Conservation (phyloP, 2,888 invertebrate species). For the Diarsia brunnea region DNA sequence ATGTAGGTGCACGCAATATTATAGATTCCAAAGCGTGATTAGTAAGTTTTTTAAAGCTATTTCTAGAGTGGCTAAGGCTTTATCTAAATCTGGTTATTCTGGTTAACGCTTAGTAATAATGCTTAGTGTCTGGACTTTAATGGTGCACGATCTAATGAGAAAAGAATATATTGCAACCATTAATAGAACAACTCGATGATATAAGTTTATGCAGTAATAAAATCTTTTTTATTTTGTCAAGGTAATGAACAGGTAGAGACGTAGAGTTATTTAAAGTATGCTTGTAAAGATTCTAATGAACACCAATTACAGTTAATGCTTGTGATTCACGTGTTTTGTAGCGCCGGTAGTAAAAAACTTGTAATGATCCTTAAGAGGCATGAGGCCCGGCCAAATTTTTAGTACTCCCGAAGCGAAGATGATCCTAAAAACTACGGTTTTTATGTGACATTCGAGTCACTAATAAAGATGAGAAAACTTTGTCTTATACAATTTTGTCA, state of each 20-base stretch:
- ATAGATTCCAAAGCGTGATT: constrained; percentile 55
- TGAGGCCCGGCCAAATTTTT: constrained; percentile 16
- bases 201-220: constrained; percentile 12
- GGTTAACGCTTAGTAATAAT: constrained; percentile 37
- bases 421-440: constrained; percentile 8
- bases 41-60: constrained; percentile 34
- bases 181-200: not conserved
- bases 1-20: constrained; percentile 48
- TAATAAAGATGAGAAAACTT: not conserved
- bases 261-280: constrained; percentile 12
- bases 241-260: constrained; percentile 14
- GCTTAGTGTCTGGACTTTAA: constrained; percentile 13
- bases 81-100: constrained; percentile 53
- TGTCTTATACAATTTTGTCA: not conserved
- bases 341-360: constrained; percentile 46
- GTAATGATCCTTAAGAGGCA: constrained; percentile 16
- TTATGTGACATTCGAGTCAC: not conserved
- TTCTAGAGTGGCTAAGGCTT: constrained; percentile 37
- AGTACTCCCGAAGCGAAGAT: constrained; percentile 1
- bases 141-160: constrained; percentile 1
- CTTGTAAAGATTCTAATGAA: constrained; percentile 26
- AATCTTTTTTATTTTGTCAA: not conserved
- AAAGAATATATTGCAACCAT: constrained; percentile 11
- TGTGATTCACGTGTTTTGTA: constrained; percentile 27
- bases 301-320: constrained; percentile 34